These are phyloP conservation scores for Holcopasites calliopsidis DNA, from an alignment of 1,140 invertebrate species.

Conservation along the genomic window DNA sequence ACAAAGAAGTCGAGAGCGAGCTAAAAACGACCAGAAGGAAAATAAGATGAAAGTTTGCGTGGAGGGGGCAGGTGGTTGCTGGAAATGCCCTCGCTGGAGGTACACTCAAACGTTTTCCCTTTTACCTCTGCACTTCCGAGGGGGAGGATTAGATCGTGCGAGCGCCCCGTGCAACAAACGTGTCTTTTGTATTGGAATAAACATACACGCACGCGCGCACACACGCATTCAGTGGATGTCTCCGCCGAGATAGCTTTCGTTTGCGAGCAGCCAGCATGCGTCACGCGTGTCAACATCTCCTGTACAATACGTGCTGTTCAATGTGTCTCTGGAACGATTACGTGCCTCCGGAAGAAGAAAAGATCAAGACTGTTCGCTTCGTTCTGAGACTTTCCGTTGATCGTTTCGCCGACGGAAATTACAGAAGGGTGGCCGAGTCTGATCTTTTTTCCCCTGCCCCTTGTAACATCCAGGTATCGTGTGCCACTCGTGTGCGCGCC, in stretches of 20 bases:
- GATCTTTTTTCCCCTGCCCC: not conserved
- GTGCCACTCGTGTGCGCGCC: constrained; percentile 35
- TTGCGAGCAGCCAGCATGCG: constrained; percentile 61
- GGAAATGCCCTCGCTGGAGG: constrained; percentile 25
- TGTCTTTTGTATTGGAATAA: constrained; percentile 33
- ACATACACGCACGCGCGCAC: too few relatives aligned
- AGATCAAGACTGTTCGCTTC: not conserved
- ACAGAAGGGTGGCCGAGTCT: not conserved
- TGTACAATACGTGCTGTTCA: not conserved
- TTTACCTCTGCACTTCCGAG: constrained; percentile 18
- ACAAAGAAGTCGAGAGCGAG: constrained; percentile 9
- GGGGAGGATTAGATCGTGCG: constrained; percentile 55
- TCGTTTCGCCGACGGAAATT: not conserved
- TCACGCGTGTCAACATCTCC: constrained; percentile 26
- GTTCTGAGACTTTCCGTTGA: not conserved
- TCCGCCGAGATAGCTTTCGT: constrained; percentile 13
- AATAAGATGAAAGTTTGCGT: not conserved
- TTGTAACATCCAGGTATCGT: not conserved
- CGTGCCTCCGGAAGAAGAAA: not conserved
- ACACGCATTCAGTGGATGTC: constrained; percentile 52
- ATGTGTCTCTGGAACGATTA: not conserved
- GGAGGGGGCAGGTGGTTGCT: not conserved
- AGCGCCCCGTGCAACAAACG: constrained; percentile 65
- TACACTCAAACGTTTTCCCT: constrained; percentile 11
- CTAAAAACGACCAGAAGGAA: constrained; percentile 14